Evolutionary conservation across 2,888 invertebrate species (phyloP).

Genomic region (Linnaemya tessellans): DNA sequence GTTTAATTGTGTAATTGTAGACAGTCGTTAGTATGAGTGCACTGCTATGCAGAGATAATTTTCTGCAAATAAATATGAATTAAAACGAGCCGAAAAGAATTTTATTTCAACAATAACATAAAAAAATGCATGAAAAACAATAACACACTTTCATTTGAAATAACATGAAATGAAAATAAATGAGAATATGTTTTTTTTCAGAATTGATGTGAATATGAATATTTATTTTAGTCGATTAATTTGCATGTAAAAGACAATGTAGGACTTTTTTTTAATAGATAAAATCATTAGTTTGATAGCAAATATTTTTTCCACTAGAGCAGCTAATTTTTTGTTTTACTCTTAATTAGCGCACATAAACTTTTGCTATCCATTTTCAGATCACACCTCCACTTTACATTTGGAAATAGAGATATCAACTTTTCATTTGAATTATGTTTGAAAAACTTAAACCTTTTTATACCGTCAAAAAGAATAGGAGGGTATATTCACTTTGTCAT

Average conservation of each 20-base stretch:
- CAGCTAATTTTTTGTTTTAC: no score
- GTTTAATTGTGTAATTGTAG: conserved; percentile 24
- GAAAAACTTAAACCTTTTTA: no score
- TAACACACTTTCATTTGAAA: not conserved
- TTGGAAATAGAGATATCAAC: no score
- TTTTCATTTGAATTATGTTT: no score
- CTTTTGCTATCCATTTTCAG: no score
- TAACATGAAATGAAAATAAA: not conserved
- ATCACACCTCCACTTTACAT: no score
- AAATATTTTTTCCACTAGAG: no score
- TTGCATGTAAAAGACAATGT: not conserved
- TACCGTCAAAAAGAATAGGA: no score
- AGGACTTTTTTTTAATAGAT: no score
- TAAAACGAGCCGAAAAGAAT: not conserved
- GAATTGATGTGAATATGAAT: not conserved
- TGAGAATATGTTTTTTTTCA: not conserved
- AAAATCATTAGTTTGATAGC: no score
- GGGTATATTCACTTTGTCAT: no score
- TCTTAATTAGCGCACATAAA: no score
- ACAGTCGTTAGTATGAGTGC: not conserved
- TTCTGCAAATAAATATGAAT: conserved; percentile 9
- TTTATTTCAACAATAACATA: conserved; percentile 4
- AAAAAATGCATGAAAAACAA: not conserved
- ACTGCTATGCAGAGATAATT: conserved; percentile 27
- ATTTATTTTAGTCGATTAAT: not conserved